A percentile compares a stretch with the other conserved stretches of the same genome.
These are phyloP conservation scores for Dicyrtomina minuta DNA, from an alignment of 2,888 invertebrate genomes.

Conservation along the genomic window DNA sequence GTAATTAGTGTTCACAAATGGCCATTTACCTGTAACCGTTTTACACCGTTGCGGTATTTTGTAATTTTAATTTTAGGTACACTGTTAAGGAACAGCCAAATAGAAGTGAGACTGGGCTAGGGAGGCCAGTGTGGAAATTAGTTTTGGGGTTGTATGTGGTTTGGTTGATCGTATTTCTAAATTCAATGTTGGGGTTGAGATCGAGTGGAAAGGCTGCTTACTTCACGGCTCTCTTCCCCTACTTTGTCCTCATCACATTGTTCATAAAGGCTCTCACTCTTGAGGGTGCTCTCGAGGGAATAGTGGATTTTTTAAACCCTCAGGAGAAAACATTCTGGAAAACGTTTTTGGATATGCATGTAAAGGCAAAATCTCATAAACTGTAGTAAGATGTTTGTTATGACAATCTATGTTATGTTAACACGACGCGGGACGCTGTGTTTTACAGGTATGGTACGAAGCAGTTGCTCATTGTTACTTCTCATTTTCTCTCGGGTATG, in stretches of 20 bases:
- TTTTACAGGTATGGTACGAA: too few relatives aligned
- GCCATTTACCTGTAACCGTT: too few relatives aligned
- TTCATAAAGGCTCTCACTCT: conserved; percentile 59
- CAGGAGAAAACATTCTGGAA: too few relatives aligned
- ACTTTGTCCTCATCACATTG: conserved; percentile 72
- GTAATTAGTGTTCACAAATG: too few relatives aligned
- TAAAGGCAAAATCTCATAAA: too few relatives aligned
- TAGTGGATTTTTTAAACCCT: conserved; percentile 76
- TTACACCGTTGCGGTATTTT: too few relatives aligned
- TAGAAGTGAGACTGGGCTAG: conserved; percentile 50
- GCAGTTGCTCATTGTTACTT: too few relatives aligned
- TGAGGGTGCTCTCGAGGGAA: conserved; percentile 72
- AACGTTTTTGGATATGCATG: too few relatives aligned
- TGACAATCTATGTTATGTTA: too few relatives aligned
- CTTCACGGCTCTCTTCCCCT: conserved; percentile 83
- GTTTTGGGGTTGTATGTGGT: not conserved
- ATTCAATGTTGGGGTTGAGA: not conserved
- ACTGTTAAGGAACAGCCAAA: conserved; percentile 45
- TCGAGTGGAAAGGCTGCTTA: conserved; percentile 69
- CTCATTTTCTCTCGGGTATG: too few relatives aligned
- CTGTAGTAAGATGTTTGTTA: too few relatives aligned
- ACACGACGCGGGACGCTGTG: too few relatives aligned
- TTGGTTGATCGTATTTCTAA: conserved; percentile 3
- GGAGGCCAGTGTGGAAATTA: conserved; percentile 29
- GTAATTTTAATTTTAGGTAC: conserved; percentile 28